A percentile compares a stretch with the other conserved stretches of the same genome.
Evolutionary conservation across 2,113 vertebrate species (phyloP).

Genomic region (Mohoua ochrocephala): DNA sequence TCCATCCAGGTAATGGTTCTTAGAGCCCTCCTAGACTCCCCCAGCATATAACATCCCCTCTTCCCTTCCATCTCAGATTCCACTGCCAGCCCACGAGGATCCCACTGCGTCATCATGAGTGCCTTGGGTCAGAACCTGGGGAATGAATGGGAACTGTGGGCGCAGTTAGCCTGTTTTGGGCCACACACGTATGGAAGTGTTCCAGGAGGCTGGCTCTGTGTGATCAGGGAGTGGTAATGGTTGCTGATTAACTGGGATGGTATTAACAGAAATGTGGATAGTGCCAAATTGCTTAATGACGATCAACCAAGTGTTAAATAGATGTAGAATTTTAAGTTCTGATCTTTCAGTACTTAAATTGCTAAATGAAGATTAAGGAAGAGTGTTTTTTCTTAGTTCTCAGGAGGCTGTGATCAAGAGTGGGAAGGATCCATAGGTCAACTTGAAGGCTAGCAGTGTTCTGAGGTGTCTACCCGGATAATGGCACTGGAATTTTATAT

Average conservation of each 20-base stretch:
- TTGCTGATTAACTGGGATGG: constrained; percentile 10
- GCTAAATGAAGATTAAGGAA: constrained; percentile 26
- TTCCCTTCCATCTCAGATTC: neutral
- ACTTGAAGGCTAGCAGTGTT: neutral
- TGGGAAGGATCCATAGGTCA: neutral
- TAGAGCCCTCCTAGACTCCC: neutral
- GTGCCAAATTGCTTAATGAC: constrained; percentile 20
- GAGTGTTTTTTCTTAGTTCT: neutral
- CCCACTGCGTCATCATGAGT: neutral
- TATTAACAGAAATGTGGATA: constrained; percentile 1
- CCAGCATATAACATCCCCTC: neutral
- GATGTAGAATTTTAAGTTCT: constrained; percentile 7
- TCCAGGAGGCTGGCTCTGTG: neutral
- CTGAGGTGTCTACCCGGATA: neutral
- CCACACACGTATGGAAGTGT: neutral
- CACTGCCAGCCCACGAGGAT: neutral
- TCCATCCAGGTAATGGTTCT: neutral
- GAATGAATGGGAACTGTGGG: neutral
- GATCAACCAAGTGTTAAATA: constrained; percentile 43
- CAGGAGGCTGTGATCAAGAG: neutral
- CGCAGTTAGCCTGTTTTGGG: neutral
- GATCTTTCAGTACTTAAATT: neutral
- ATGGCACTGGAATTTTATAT: neutral
- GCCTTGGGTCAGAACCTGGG: neutral
- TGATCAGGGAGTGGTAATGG: neutral